Evolutionary conservation across 30 jellyfish, hydroid and myxozoan genomes (phyloP).

Genomic region (Chrysaora quinquecirrha): DNA sequence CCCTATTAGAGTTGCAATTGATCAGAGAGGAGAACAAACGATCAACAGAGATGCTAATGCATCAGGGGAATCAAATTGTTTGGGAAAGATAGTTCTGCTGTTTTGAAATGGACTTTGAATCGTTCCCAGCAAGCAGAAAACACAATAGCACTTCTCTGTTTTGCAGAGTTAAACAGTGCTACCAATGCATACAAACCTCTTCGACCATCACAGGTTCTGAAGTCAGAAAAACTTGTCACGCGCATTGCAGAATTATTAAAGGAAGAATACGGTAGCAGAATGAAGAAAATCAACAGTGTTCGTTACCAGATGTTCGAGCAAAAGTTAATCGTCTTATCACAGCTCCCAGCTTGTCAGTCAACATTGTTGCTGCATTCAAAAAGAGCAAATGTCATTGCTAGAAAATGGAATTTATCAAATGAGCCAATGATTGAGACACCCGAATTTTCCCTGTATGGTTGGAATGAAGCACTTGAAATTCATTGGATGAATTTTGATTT

Average conservation of each 20-base stretch:
- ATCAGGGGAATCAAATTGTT: conserved; percentile 23
- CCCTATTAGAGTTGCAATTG: conserved; percentile 20
- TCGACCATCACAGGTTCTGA: too few species aligned
- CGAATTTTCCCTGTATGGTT: too few species aligned
- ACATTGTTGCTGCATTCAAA: background rate
- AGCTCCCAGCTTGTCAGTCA: background rate
- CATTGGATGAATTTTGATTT: too few species aligned
- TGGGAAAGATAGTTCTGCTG: conserved; percentile 20
- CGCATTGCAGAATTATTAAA: too few species aligned
- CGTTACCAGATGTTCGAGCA: background rate
- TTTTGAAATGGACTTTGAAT: conserved; percentile 27
- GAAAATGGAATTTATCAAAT: background rate
- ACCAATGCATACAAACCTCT: too few species aligned
- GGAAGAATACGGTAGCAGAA: conserved; percentile 4
- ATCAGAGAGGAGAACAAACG: too few species aligned
- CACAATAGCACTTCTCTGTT: background rate
- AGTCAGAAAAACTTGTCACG: too few species aligned
- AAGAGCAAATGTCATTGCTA: background rate
- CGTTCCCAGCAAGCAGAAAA: conserved; percentile 4
- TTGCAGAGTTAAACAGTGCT: background rate
- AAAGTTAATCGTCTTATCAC: background rate
- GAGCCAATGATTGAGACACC: too few species aligned
- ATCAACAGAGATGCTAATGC: conserved; percentile 37
- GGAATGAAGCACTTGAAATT: too few species aligned
- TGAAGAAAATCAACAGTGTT: too few species aligned